Evolutionary conservation across 2,888 invertebrate species (phyloP), one percentile per base, ranked within the genome.

Genomic region (Drosophila affinis): DNA sequence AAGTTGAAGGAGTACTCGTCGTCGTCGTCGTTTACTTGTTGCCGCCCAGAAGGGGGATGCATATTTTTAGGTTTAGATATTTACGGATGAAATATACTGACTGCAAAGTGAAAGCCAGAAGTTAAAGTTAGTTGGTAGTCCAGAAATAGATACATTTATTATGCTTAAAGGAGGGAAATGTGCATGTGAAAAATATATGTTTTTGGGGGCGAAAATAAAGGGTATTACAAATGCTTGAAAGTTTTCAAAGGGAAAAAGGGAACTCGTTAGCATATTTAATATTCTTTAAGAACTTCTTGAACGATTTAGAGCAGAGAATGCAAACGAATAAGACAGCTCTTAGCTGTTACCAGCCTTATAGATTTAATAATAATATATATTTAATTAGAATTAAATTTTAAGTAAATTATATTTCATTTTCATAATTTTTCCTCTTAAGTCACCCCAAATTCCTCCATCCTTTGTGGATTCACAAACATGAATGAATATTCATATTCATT

Each of bases 1-100:
- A 61, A 53, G 71, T 48, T 44, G 59, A 69, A 53, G 32, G 49
- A 48, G 39, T 39, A 39, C n/a, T n/a, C n/a, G n/a, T n/a, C n/a
- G n/a, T n/a, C n/a, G n/a, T n/a, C n/a, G n/a, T n/a, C n/a, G n/a
- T n/a, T n/a, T n/a, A n/a, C 86, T 77, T 86, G 81, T 81, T 85
- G 88, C 77, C 48, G 12, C 4, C 44, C 10, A 29, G 3, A 7
- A 7, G 3, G 7, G 7, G 6, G n/a, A 18, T 18, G n/a, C n/a
- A 32, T 46, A 47, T 46, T 46, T n/a, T 39, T n/a, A 39, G 39
- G 14, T 14, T 39, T n/a, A 39, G n/a, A 7, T 14, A 7, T n/a
- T n/a, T 39, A 39, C 39, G 7, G 7, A n/a, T 39, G n/a, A 14
- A n/a, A 39, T 14, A 7, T n/a, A 2, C 39, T 7, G 39, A 7